Evolutionary conservation across 2,888 invertebrate species (phyloP).

Genomic region (Acronicta alni): DNA sequence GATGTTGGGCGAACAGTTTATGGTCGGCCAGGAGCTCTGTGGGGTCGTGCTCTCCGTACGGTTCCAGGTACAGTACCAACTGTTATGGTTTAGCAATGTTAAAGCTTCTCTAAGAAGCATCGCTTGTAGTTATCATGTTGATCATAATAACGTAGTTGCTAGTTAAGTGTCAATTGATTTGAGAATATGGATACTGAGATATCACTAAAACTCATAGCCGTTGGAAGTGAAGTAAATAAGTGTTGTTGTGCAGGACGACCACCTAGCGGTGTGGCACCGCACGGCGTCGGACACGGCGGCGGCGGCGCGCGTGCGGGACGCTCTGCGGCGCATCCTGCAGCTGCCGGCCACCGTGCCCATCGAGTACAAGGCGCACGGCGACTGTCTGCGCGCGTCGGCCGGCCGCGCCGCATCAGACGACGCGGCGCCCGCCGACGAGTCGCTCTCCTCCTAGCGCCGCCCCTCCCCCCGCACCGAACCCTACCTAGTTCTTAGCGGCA

Average conservation of each 20-base stretch:
- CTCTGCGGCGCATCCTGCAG: constrained; percentile 97
- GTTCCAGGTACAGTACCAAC: constrained; percentile 91
- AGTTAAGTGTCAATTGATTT: too few relatives aligned
- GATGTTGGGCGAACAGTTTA: constrained; percentile 99
- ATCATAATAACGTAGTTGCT: not conserved
- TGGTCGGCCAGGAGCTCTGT: constrained; percentile 99
- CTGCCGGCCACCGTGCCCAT: constrained; percentile 97
- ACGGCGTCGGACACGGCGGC: constrained; percentile 97
- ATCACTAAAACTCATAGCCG: not conserved
- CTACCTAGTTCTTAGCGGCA: constrained; percentile 22
- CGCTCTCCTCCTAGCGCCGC: constrained; percentile 31
- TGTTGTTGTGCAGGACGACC: constrained; percentile 94
- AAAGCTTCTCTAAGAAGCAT: not conserved
- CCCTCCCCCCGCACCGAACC: constrained; percentile 41
- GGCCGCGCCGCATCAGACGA: constrained; percentile 53
- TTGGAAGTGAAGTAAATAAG: too few relatives aligned
- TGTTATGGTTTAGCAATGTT: too few relatives aligned
- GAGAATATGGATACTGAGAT: too few relatives aligned
- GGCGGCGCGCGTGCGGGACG: constrained; percentile 97
- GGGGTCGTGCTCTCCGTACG: constrained; percentile 98
- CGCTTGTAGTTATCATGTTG: not conserved
- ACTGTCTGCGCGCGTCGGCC: constrained; percentile 76
- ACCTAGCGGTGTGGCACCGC: constrained; percentile 98
- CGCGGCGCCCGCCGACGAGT: constrained; percentile 46
- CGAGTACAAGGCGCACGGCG: constrained; percentile 94